Conservation (phyloP, 2,797 vertebrate species). For the Fistularia tabacaria region DNA sequence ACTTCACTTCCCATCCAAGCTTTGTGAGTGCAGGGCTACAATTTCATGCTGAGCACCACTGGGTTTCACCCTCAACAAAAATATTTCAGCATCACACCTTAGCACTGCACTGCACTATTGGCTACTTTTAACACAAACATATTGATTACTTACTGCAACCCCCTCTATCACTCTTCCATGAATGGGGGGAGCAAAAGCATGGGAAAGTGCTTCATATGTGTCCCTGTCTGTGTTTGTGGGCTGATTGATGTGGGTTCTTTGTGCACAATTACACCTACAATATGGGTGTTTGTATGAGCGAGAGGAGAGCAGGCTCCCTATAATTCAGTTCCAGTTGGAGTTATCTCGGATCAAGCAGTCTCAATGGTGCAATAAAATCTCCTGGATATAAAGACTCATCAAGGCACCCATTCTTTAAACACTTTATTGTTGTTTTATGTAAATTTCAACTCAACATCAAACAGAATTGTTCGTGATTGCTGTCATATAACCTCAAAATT, state of each 20-base stretch:
- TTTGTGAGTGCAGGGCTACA: constrained; percentile 50
- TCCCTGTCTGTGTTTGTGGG: constrained; percentile 3
- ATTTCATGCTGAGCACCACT: constrained; percentile 54
- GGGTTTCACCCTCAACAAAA: constrained; percentile 64
- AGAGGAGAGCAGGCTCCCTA: constrained; percentile 12
- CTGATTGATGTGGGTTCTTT: constrained; percentile 1
- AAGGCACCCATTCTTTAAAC: constrained; percentile 28
- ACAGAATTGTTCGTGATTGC: background rate
- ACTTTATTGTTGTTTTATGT: constrained; percentile 29
- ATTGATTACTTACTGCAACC: constrained; percentile 76
- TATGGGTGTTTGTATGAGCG: constrained; percentile 7
- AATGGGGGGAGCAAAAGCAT: constrained; percentile 23
- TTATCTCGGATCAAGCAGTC: constrained; percentile 70
- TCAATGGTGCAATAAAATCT: constrained; percentile 56
- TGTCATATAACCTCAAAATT: constrained; percentile 1
- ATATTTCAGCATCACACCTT: constrained; percentile 71
- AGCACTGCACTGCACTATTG: constrained; percentile 64
- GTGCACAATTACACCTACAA: constrained; percentile 16
- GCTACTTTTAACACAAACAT: constrained; percentile 81
- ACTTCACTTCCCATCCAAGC: constrained; percentile 18
- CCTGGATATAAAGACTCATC: constrained; percentile 47
- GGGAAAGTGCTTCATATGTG: constrained; percentile 29
- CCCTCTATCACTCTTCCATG: constrained; percentile 65
- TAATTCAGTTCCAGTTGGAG: constrained; percentile 60
- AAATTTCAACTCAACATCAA: constrained; percentile 14